These are phyloP conservation scores for Recurvirostra avosetta DNA, from an alignment of 2,113 vertebrate genomes.

Conservation along the genomic window DNA sequence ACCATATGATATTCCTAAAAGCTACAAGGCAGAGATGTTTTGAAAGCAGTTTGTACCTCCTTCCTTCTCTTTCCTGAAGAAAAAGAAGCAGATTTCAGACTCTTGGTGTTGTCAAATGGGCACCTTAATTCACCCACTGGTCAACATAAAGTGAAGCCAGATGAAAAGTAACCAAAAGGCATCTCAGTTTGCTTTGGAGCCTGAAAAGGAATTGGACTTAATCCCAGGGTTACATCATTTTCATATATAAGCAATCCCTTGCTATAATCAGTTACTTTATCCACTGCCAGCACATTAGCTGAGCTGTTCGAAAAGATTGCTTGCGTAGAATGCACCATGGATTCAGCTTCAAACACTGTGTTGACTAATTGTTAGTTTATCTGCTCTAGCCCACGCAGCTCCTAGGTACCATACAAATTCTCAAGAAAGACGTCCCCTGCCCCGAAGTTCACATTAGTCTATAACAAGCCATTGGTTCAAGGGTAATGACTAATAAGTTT, in stretches of 20 bases:
- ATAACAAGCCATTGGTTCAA: background rate
- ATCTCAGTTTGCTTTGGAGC: conserved; percentile 24
- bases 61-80: background rate
- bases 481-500: background rate
- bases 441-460: background rate
- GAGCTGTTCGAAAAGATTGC: background rate
- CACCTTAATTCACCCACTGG: background rate
- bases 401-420: background rate
- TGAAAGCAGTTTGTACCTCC: background rate
- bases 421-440: background rate
- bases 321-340: background rate
- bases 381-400: background rate
- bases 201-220: background rate
- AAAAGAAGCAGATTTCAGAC: background rate
- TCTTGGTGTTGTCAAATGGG: background rate
- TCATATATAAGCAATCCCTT: background rate
- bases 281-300: background rate
- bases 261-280: background rate
- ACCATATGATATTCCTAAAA: background rate
- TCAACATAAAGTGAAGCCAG: background rate
- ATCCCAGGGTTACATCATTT: conserved; percentile 19
- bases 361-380: background rate
- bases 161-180: background rate
- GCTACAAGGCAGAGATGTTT: background rate
- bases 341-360: background rate